Conservation (phyloP, 2,888 invertebrate species). For the Punctoribates punctum region DNA sequence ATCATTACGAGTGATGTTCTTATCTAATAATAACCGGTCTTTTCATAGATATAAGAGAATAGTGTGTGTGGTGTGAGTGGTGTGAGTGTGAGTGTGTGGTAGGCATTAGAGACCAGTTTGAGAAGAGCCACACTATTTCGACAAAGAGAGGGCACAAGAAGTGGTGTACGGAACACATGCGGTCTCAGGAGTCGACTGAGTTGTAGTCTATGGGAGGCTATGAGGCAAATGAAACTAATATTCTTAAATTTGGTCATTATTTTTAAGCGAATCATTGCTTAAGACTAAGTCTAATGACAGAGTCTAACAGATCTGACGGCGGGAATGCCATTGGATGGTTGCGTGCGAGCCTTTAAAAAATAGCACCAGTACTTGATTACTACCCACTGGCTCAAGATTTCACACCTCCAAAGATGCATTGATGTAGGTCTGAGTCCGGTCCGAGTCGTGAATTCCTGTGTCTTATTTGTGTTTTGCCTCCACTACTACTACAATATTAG, state of each 20-base stretch:
- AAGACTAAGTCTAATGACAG: constrained; percentile 33
- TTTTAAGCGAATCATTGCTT: constrained; percentile 26
- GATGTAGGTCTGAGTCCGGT: constrained; percentile 28
- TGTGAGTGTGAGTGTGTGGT: constrained; percentile 32
- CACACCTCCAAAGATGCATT: constrained; percentile 27
- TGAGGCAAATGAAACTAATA: constrained; percentile 27
- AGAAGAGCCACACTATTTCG: not conserved
- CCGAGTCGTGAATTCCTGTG: constrained; percentile 8
- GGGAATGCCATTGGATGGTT: constrained; percentile 33
- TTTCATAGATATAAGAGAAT: not conserved
- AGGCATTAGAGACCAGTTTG: constrained; percentile 7
- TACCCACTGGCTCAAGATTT: constrained; percentile 36
- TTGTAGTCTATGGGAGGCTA: not conserved
- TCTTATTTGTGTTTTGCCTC: constrained; percentile 24
- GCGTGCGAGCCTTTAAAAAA: constrained; percentile 30
- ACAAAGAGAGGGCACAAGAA: not conserved
- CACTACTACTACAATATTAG: not conserved
- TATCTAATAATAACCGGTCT: constrained; percentile 29
- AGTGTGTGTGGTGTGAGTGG: constrained; percentile 31
- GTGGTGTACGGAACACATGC: not conserved
- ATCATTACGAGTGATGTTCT: constrained; percentile 24
- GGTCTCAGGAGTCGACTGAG: not conserved
- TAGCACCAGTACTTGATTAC: constrained; percentile 36
- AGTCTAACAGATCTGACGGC: constrained; percentile 18
- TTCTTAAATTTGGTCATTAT: constrained; percentile 31